A percentile compares a stretch with the other conserved stretches of the same genome.
These are phyloP conservation scores for Atrichornis clamosus DNA, from an alignment of 2,113 vertebrate species.

Conservation along the genomic window DNA sequence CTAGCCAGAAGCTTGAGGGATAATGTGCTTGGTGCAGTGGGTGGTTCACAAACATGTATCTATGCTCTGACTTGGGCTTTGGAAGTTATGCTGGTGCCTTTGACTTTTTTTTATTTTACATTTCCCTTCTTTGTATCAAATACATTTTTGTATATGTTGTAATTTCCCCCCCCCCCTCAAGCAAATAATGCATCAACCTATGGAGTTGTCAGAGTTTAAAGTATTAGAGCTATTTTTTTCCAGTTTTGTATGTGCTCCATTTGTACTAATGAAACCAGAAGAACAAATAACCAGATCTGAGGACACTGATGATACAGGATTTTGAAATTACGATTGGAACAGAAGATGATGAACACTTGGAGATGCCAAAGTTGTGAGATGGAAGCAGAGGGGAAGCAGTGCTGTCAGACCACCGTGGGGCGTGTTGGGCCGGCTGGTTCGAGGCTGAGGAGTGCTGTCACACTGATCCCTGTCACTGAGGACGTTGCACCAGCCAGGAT, in stretches of 20 bases:
- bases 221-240: conserved; percentile 56
- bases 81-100: conserved; percentile 62
- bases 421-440: neutral
- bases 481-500: neutral
- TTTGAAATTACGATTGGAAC: neutral
- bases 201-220: conserved; percentile 67
- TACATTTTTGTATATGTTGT: conserved; percentile 80
- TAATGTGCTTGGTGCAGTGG: conserved; percentile 33
- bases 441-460: neutral
- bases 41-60: conserved; percentile 58
- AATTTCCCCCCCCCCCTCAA: conserved; percentile 20
- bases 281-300: conserved; percentile 43
- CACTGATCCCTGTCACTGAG: neutral
- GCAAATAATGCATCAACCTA: conserved; percentile 66
- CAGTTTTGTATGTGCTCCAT: conserved; percentile 36
- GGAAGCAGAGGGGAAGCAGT: neutral
- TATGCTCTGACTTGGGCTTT: conserved; percentile 51
- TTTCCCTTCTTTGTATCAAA: conserved; percentile 71
- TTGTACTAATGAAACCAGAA: conserved; percentile 60
- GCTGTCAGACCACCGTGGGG: neutral
- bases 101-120: conserved; percentile 24
- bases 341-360: neutral
- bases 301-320: conserved; percentile 13
- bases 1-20: conserved; percentile 49
- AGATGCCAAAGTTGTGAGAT: neutral